Evolutionary conservation across 2,113 vertebrate genomes (phyloP).

Genomic region (Microcebus ravelobensis): DNA sequence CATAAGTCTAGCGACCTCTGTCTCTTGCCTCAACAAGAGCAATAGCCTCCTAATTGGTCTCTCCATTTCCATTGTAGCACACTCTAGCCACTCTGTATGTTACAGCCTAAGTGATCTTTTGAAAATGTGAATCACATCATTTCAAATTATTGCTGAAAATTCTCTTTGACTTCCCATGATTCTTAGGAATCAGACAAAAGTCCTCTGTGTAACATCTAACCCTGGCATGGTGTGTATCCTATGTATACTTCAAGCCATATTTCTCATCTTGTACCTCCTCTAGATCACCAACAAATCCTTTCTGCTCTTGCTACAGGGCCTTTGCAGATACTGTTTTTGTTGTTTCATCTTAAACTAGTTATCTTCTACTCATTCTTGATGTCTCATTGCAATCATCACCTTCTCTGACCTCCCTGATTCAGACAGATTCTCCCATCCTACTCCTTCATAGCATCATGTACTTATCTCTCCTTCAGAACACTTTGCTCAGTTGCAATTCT

Average conservation of each 20-base stretch:
- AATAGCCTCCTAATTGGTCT: background rate
- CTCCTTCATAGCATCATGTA: background rate
- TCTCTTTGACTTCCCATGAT: too few relatives aligned
- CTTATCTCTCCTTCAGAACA: background rate
- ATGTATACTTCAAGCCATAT: background rate
- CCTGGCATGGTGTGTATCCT: background rate
- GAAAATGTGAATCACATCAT: background rate
- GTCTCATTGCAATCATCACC: background rate
- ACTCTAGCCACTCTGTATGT: background rate
- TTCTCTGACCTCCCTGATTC: background rate
- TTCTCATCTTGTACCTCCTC: background rate
- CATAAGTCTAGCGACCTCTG: background rate
- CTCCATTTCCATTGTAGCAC: background rate
- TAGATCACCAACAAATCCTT: background rate
- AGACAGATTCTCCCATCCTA: background rate
- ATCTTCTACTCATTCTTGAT: background rate
- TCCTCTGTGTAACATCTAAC: background rate
- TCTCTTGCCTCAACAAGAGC: background rate
- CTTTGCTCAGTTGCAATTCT: background rate
- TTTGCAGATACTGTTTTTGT: background rate
- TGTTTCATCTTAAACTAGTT: background rate
- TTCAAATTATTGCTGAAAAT: background rate
- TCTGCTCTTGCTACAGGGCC: background rate
- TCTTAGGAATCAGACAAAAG: background rate
- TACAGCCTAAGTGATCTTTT: background rate